Evolutionary conservation across 2,113 vertebrate species (phyloP), one percentile per base, ranked within the genome.

Genomic region (Microtus pennsylvanicus): DNA sequence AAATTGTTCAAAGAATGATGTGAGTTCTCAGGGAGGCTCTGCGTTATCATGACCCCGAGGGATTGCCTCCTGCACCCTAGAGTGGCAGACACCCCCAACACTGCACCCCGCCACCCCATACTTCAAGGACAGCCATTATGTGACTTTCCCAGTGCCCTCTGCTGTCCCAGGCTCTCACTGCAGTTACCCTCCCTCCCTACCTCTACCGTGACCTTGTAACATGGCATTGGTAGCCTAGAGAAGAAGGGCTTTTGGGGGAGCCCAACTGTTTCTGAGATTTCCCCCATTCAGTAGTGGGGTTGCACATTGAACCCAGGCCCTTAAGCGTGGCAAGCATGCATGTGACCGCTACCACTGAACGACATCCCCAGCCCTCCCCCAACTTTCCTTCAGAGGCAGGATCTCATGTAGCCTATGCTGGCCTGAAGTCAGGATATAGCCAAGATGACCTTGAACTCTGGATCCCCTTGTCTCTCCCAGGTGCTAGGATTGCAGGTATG

Each of bases 111-210:
- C 75, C 77, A n/a, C 61, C 35, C 11, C 33, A 7, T 24, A 58
- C 55, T 28, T 83, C 17, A n/a, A 47, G 89, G 63, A 85, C 6
- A 33, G 21, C 17, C 55, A 75, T 52, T 45, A 76, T 30, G 61
- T 92, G 91, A 67, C 55, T 45, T 26, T 47, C 74, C 86, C 24
- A 30, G 69, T 78, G 38, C 7, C 38, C 42, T 67, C 52, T 47
- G 14, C 26, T 55, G 35, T 13, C 16, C 35, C 28, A 16, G 4
- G 0, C 2, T 55, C 91, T 61, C n/a, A 0, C 3, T 5, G 35
- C 0, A 6, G 35, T 74, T 72, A 35, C 33, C 28, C 5, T 4
- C n/a, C 42, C 5, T 42, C 86, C 4, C 4, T 24, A 30, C 19
- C 5, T 58, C 58, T 58, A 58, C 58, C 0, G 21, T 35, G 16